Percentiles rank a stretch among this genome's conserved stretches.
These are phyloP conservation scores for Sebastes steindachneri DNA, from an alignment of 2,797 vertebrate genomes.

Conservation along the genomic window DNA sequence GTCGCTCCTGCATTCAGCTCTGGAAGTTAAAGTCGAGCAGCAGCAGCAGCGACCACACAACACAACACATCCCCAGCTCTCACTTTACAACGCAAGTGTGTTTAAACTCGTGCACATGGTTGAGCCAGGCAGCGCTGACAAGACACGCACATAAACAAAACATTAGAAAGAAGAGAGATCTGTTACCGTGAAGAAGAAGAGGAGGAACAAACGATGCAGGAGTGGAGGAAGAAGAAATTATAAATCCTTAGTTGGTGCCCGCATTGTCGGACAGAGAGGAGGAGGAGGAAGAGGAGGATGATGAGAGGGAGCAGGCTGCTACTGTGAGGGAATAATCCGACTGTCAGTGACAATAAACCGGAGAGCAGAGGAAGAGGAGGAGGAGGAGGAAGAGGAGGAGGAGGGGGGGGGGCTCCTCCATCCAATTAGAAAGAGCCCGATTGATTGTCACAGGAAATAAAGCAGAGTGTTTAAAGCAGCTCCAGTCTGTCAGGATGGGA, in stretches of 20 bases:
- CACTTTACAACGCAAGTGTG: not conserved
- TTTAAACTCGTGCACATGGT: not conserved
- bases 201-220: not conserved
- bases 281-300: constrained; percentile 6
- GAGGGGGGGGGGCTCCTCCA: not conserved
- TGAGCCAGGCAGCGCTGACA: not conserved
- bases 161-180: not conserved
- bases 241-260: constrained; percentile 68
- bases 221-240: constrained; percentile 15
- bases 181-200: constrained; percentile 44
- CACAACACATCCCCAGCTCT: not conserved
- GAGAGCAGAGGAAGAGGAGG: constrained; percentile 3
- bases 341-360: constrained; percentile 72
- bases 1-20: no score
- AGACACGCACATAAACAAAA: not conserved
- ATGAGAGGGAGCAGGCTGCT: constrained; percentile 31
- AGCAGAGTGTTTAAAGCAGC: constrained; percentile 15
- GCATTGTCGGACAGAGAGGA: constrained; percentile 65
- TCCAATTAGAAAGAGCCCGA: constrained; percentile 67
- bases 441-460: constrained; percentile 59
- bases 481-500: not conserved
- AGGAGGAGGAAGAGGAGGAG: not conserved
- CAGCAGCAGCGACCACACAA: no score
- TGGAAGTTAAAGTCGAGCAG: not conserved
- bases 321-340: constrained; percentile 67